A percentile compares a stretch with the other conserved stretches of the same genome.
Conservation (phyloP, 2,797 vertebrate species). For the Arvicola amphibius region DNA sequence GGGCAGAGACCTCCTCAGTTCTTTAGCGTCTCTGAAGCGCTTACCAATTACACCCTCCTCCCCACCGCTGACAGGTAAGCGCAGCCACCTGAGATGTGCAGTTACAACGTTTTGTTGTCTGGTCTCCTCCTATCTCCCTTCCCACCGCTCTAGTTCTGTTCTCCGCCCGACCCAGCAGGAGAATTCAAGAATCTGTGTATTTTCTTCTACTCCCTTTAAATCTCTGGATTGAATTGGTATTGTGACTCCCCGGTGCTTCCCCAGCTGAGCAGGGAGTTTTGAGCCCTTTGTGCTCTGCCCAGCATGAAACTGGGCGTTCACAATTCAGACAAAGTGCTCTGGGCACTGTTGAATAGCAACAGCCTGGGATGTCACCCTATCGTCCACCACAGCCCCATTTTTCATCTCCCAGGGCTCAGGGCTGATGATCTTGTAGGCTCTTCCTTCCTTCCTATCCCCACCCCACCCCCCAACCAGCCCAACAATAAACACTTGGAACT, state of each 20-base stretch:
- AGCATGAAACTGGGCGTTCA: not conserved
- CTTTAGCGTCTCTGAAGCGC: not conserved
- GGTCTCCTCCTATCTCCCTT: not conserved
- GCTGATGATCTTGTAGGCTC: not conserved
- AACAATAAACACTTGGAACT: not conserved
- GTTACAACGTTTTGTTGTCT: not conserved
- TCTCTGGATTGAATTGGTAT: not conserved
- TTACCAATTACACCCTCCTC: not conserved
- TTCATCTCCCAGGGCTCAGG: not conserved
- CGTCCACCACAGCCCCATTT: not conserved
- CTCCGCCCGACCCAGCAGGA: not conserved
- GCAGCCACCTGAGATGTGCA: not conserved
- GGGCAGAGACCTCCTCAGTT: not conserved
- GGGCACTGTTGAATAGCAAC: not conserved
- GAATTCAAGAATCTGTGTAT: not conserved
- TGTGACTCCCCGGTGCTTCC: fast-evolving
- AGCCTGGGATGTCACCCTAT: not conserved
- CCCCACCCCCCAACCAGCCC: not conserved
- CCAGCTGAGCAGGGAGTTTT: not conserved
- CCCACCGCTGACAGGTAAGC: not conserved
- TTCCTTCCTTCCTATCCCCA: too few relatives aligned
- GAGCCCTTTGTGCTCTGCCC: not conserved
- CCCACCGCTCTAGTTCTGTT: too few relatives aligned
- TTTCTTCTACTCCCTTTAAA: not conserved
- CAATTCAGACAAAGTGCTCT: not conserved